Base-by-base conservation (phyloP, 92 coral and sea anemone species). In the Parazoanthus atlanticus region DNA sequence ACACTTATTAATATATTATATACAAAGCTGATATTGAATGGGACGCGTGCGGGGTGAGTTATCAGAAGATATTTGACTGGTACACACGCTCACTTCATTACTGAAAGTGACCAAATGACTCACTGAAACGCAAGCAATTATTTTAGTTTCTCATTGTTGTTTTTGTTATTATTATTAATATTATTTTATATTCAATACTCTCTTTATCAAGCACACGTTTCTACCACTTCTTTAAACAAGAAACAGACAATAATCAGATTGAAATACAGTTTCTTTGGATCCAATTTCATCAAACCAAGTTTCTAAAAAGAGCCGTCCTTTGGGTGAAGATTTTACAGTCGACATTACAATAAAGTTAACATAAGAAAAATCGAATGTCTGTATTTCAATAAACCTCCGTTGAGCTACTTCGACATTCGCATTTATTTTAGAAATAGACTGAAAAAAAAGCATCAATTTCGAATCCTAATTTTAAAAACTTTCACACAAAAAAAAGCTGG, bases 21-120 rank as follows among this genome's bases (percentile, higher is more conserved):
- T 40, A 40, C 84, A 79, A 79, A 79, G 84, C 69, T 54, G 26
- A 17, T 32, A 8, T 23, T 77, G 71, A 80, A 80, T 8, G 70
- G 40, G 71, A 56, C 84, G 84, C 84, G 84, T 80, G 84, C 72
- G 47, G 46, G 84, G 15, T 32, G 72, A 56, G 6, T 43, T 52
- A 80, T 29, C 38, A 30, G 47, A 16, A 5, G 56, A 76, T 76
- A 76, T 61, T 38, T 41, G 58, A 76, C 56, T 76, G 71, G 58
- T 80, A 41, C 84, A 31, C 66, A 36, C 67, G 11, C 70, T 61
- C 8, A 21, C 8, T 23, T 61, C 69, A 61, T 25, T 5, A 30
- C 84, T 56, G 15, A 43, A 15, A 25, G 17, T 31, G 46, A 23
- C 8, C 28, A 23, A 61, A 61, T 23, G 31, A 49, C 47, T 49